These are phyloP conservation scores for Bombus haemorrhoidalis DNA, from an alignment of 1,140 invertebrate genomes.

Conservation along the genomic window DNA sequence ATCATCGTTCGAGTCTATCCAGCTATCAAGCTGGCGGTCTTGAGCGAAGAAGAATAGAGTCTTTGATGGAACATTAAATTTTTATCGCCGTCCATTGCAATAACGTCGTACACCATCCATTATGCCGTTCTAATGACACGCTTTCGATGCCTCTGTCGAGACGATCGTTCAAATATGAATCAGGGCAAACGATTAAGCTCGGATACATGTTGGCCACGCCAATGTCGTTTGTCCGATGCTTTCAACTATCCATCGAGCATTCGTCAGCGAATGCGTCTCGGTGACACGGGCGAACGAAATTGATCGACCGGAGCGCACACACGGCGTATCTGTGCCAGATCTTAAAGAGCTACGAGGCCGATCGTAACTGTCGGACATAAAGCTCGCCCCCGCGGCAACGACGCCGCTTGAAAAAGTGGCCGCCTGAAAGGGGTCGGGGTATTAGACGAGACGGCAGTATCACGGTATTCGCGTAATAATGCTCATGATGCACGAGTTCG, in stretches of 20 bases:
- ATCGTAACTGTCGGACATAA: constrained; percentile 40
- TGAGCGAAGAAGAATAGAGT: background rate
- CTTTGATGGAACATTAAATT: background rate
- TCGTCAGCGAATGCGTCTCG: background rate
- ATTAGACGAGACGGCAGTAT: constrained; percentile 70
- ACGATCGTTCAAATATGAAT: background rate
- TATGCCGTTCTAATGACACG: constrained; percentile 26
- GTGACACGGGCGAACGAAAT: background rate
- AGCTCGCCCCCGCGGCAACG: constrained; percentile 35
- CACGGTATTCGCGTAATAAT: constrained; percentile 79
- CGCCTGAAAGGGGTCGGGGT: constrained; percentile 16
- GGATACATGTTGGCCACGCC: background rate
- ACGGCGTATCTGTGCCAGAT: constrained; percentile 38
- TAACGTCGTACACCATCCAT: background rate
- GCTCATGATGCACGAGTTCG: constrained; percentile 76
- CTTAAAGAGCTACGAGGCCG: constrained; percentile 43
- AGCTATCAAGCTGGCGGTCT: background rate
- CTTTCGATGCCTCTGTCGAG: background rate
- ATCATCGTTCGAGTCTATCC: background rate
- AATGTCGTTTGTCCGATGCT: constrained; percentile 9
- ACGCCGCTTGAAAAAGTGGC: constrained; percentile 32
- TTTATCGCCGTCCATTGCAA: background rate
- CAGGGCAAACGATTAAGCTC: constrained; percentile 6
- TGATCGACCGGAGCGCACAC: background rate
- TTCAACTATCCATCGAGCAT: background rate